Conservation (phyloP, 2,888 invertebrate genomes). For the Folsomia candida region DNA sequence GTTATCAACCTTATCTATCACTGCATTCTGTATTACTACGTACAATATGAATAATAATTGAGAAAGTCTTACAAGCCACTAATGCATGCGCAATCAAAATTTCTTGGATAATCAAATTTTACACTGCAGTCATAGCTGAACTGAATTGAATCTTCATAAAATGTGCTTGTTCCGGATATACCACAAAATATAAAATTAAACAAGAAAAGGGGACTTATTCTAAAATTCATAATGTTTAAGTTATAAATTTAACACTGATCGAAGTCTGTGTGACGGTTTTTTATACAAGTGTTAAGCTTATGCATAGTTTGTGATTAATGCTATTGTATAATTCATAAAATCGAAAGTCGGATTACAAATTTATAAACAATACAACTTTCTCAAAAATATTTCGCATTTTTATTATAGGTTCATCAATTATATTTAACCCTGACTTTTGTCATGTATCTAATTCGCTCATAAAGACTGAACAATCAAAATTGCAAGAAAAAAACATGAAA, state of each 20-base stretch:
- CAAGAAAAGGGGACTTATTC: not conserved
- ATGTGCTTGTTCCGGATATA: conserved; percentile 6
- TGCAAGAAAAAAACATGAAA: too few species aligned
- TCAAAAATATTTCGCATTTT: too few species aligned
- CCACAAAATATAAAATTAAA: not conserved
- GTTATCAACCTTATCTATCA: too few species aligned
- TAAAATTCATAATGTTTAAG: not conserved
- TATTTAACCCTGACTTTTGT: too few species aligned
- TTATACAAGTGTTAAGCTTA: not conserved
- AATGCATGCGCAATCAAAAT: conserved; percentile 27
- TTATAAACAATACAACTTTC: too few species aligned
- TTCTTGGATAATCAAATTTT: conserved; percentile 11
- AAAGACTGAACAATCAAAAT: too few species aligned
- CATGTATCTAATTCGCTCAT: too few species aligned
- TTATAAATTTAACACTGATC: not conserved
- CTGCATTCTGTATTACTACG: too few species aligned
- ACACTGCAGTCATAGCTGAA: conserved; percentile 19
- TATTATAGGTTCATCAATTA: too few species aligned
- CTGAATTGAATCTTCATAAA: conserved; percentile 16
- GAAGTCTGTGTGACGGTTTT: not conserved
- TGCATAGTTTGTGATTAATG: not conserved
- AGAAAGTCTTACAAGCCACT: conserved; percentile 26
- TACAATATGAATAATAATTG: not conserved
- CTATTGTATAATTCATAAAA: too few species aligned
- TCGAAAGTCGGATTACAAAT: too few species aligned